Conservation (phyloP, 2,888 invertebrate genomes). For the Autographa gamma region DNA sequence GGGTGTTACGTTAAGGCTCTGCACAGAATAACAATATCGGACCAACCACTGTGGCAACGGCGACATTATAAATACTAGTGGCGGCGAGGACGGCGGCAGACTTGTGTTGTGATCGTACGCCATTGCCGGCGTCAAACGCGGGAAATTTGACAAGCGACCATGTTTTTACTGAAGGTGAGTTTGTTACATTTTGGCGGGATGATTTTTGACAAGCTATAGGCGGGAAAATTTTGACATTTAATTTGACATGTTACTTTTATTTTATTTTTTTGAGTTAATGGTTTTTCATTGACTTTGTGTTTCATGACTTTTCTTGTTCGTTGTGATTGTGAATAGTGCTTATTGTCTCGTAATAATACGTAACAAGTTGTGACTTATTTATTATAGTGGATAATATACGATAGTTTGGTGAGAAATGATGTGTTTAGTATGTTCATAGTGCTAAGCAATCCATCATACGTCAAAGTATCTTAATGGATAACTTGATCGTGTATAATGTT, state of each 20-base stretch:
- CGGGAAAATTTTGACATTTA: conserved; percentile 20
- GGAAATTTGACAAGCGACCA: conserved; percentile 80
- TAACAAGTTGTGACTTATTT: conserved; percentile 26
- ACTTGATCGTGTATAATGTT: conserved; percentile 1
- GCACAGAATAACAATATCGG: conserved; percentile 83
- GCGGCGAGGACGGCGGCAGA: conserved; percentile 72
- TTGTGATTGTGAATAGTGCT: conserved; percentile 37
- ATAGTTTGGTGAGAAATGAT: conserved; percentile 24
- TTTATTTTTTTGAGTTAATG: neutral
- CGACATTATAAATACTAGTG: conserved; percentile 88
- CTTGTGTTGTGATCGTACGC: conserved; percentile 74
- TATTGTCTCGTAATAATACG: conserved; percentile 29
- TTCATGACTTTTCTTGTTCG: conserved; percentile 14
- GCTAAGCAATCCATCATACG: neutral
- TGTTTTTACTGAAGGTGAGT: conserved; percentile 86
- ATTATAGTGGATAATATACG: conserved; percentile 24
- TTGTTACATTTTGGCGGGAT: conserved; percentile 38
- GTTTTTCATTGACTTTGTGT: conserved; percentile 7
- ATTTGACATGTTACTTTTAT: neutral
- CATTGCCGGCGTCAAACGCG: conserved; percentile 76
- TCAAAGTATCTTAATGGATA: neutral
- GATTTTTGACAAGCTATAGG: conserved; percentile 15
- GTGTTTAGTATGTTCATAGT: neutral
- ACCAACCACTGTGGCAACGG: conserved; percentile 76
- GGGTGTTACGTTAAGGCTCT: conserved; percentile 81